Base-by-base conservation (phyloP, 1,140 invertebrate species). In the Dolichoris vasculosae region DNA sequence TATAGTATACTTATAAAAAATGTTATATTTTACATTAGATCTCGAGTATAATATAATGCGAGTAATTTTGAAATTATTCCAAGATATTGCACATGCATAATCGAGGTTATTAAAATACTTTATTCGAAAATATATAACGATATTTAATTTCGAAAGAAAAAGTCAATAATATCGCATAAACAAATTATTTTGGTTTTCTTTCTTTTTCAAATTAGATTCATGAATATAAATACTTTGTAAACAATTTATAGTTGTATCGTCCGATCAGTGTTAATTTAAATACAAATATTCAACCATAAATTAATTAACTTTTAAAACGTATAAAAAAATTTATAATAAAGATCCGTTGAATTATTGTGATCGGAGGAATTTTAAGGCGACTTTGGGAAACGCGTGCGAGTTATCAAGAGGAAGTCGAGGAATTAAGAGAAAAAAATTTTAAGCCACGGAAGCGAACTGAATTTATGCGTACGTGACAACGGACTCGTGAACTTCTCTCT, bases 401-500 rank as follows among this genome's bases (percentile, higher is more conserved):
- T 48, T 20, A 63, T 67, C 46, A 78, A n/a, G 32, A 55, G 59
- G 35, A 40, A 40, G 32, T 30, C 75, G 46, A 38, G 75, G 20
- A 71, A 32, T 32, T 38, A 8, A 35, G 13, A 17, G 23, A n/a
- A 78, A 59, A 78, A 78, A n/a, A 40, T 11, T n/a, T 40, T 1
- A 79, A 63, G 46, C 26, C 77, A 48, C 55, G n/a, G 38, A 20
- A 26, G 82, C 30, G 69, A 76, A 84, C 59, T 78, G 83, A 46
- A 85, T 82, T 84, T 83, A 87, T 73, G 55, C 75, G 15, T 79
- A 85, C 73, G 73, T 51, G 84, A 86, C 82, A 76, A 86, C 79
- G 86, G 63, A 76, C 69, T 76, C 81, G 46, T 43, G 79, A 83
- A 87, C 76, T 87, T 82, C 38, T 32, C 43, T 46, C 63, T 38